Conservation (phyloP, 2,113 vertebrate species). For the Aptenodytes patagonicus region DNA sequence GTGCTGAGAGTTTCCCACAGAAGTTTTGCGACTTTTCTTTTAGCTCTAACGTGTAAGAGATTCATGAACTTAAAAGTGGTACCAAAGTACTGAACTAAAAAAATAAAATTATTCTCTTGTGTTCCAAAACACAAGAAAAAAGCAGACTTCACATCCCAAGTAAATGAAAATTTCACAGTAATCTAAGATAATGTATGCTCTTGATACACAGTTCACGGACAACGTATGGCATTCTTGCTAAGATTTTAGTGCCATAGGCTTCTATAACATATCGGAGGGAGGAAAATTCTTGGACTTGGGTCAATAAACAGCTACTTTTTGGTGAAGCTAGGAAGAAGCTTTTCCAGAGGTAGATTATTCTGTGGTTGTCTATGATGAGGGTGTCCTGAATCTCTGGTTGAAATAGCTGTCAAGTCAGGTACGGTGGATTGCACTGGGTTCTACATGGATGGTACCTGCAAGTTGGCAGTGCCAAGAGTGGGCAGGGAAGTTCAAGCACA, state of each 20-base stretch:
- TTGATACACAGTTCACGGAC: neutral
- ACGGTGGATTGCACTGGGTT: accelerated
- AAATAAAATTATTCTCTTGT: neutral
- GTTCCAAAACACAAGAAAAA: neutral
- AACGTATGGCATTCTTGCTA: neutral
- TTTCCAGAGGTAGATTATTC: neutral
- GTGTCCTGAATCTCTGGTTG: neutral
- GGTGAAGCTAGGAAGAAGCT: neutral
- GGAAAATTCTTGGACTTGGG: neutral
- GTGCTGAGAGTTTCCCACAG: neutral
- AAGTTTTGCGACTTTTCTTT: neutral
- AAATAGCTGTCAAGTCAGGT: neutral
- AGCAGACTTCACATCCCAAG: neutral
- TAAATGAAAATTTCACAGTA: neutral
- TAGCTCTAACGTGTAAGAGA: neutral
- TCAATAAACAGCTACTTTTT: neutral
- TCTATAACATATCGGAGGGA: neutral
- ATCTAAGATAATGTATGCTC: accelerated
- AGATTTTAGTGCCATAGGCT: neutral
- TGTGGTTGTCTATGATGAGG: accelerated
- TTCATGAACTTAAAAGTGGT: neutral
- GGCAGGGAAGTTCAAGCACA: neutral
- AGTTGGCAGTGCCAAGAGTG: neutral
- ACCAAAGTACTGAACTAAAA: neutral
- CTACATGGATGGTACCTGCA: neutral